Percentiles rank a stretch among this genome's conserved stretches.
These are phyloP conservation scores for Leptopilina drosophilae DNA, from an alignment of 2,888 invertebrate species.

Conservation along the genomic window DNA sequence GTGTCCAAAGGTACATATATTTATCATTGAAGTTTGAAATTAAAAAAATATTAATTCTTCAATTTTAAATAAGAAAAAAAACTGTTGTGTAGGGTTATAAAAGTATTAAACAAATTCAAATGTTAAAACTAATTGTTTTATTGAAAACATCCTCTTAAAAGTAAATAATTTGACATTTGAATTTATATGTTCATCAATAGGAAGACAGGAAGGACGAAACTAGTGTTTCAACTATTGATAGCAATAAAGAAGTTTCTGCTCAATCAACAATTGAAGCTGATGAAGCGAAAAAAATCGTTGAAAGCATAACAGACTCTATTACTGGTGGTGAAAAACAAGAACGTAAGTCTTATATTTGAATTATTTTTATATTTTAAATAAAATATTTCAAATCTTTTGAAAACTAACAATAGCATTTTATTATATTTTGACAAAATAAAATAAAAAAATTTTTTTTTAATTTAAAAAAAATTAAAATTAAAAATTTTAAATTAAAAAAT, in stretches of 20 bases:
- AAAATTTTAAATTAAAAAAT: too few species aligned
- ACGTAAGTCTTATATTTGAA: conserved; percentile 77
- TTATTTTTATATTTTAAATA: background rate
- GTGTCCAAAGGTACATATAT: conserved; percentile 63
- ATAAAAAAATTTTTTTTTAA: too few species aligned
- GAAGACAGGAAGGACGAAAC: conserved; percentile 67
- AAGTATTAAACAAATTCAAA: too few species aligned
- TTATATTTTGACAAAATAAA: too few species aligned
- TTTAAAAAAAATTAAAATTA: too few species aligned
- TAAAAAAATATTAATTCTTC: too few species aligned
- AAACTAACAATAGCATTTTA: too few species aligned
- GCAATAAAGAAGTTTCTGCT: conserved; percentile 73
- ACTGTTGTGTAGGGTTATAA: too few species aligned
- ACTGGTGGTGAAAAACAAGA: conserved; percentile 87
- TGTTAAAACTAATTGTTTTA: too few species aligned
- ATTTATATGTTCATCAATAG: conserved; percentile 43
- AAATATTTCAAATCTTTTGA: too few species aligned
- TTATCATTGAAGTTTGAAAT: background rate
- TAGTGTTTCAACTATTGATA: conserved; percentile 64
- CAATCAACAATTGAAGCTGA: conserved; percentile 82
- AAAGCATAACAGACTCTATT: conserved; percentile 89
- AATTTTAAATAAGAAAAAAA: too few species aligned
- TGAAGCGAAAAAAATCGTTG: conserved; percentile 94
- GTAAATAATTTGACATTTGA: conserved; percentile 6
- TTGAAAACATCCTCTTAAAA: background rate